phyloP scores from a whole-genome alignment of 1,140 invertebrate species.

The Ptiloglossa arizonensis region DNA sequence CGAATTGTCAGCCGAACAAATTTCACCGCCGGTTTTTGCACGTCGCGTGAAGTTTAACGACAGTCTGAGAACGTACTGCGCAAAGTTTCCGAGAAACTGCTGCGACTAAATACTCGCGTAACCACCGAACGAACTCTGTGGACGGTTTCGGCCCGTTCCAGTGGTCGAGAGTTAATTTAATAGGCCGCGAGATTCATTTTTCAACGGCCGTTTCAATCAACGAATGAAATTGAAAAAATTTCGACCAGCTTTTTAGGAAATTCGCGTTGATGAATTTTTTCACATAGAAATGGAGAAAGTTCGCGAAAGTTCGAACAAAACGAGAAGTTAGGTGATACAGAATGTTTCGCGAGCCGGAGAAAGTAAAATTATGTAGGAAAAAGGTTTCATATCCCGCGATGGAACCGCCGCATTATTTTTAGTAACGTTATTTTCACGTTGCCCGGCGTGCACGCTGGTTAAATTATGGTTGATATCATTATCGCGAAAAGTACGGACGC shows the following conservation, averaged over 20 bases:
- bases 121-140: too few species aligned
- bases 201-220: not conserved
- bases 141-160: not conserved
- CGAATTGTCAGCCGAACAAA: too few species aligned
- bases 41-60: too few species aligned
- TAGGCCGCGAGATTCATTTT: not conserved
- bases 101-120: too few species aligned
- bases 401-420: conserved; percentile 12
- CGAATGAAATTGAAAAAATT: conserved; percentile 4
- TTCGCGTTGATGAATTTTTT: conserved; percentile 16
- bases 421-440: not conserved
- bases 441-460: not conserved
- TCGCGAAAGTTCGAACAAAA: not conserved
- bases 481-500: not conserved
- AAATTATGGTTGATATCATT: conserved; percentile 29
- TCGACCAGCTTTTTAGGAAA: not conserved
- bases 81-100: too few species aligned
- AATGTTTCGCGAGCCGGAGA: not conserved
- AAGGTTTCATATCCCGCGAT: not conserved
- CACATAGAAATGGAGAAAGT: not conserved
- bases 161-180: conserved; percentile 19
- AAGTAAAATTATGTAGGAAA: conserved; percentile 10
- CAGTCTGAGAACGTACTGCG: too few species aligned
- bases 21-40: too few species aligned
- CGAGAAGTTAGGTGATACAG: not conserved